Evolutionary conservation across 2,797 vertebrate species (phyloP).

Genomic region (Florisuga fusca): DNA sequence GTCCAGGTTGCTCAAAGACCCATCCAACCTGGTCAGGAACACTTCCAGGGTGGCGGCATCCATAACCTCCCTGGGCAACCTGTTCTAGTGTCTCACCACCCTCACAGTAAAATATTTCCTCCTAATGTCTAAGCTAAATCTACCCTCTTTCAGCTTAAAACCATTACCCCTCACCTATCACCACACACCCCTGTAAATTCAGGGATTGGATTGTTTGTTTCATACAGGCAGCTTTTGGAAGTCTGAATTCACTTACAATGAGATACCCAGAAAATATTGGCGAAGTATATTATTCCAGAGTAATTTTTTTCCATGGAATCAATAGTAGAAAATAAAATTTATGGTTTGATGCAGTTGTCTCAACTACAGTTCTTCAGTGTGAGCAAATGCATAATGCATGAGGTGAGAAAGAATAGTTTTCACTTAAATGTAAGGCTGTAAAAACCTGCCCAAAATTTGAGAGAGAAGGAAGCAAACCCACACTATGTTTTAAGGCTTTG

Average conservation of each 20-base stretch:
- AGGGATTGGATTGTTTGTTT: background rate
- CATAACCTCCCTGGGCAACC: no score
- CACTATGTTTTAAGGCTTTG: background rate
- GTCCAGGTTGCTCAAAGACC: no score
- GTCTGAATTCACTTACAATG: background rate
- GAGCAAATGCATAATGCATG: conserved; percentile 27
- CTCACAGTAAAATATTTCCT: no score
- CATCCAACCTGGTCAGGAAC: no score
- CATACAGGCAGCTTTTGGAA: background rate
- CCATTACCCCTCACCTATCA: no score
- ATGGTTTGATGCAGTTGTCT: background rate
- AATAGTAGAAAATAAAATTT: background rate
- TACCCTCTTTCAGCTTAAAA: no score
- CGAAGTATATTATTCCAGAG: background rate
- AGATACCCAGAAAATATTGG: background rate
- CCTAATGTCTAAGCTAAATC: no score
- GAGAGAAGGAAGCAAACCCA: background rate
- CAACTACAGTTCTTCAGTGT: background rate
- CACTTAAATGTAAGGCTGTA: background rate
- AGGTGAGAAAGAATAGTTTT: background rate
- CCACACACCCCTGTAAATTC: no score
- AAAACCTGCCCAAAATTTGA: background rate
- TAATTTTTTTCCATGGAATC: background rate
- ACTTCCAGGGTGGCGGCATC: no score
- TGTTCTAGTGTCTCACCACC: no score